Conservation (phyloP, 2,888 invertebrate genomes). For the Galerucella pusilla region DNA sequence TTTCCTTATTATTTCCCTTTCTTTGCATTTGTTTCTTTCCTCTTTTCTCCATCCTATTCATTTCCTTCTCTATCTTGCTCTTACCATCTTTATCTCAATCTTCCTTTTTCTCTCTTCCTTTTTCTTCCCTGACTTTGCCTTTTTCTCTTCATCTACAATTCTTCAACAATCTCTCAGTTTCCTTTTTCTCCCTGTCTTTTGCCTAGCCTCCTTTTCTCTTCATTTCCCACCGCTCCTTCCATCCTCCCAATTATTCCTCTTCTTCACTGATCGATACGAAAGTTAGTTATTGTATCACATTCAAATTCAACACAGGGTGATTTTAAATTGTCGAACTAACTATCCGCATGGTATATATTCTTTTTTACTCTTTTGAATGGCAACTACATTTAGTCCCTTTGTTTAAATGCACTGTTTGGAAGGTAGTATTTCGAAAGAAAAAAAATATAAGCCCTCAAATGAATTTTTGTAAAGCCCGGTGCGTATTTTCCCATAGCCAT, state of each 20-base stretch:
- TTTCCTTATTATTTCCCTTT: no score
- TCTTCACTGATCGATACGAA: no score
- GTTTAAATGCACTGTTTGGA: slow-evolving; percentile 9
- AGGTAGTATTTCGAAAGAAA: not conserved
- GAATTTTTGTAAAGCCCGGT: slow-evolving; percentile 22
- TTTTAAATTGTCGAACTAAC: not conserved
- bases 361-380: not conserved
- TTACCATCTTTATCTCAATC: no score
- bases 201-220: not conserved
- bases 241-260: no score
- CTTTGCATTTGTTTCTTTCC: no score
- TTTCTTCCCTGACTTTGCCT: no score
- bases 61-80: no score
- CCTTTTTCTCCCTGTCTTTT: no score
- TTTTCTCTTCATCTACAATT: no score
- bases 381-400: slow-evolving; percentile 12
- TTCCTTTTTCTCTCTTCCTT: no score
- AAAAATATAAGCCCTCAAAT: not conserved
- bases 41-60: no score
- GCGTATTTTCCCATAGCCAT: slow-evolving; percentile 34
- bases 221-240: not conserved
- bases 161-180: no score
- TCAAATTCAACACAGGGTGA: not conserved
- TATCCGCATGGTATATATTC: not conserved
- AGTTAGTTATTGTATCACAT: not conserved